Evolutionary conservation across 2,113 vertebrate genomes (phyloP), one percentile per base, ranked within the genome.

Genomic region (Petrocephalus microphthalmus): DNA sequence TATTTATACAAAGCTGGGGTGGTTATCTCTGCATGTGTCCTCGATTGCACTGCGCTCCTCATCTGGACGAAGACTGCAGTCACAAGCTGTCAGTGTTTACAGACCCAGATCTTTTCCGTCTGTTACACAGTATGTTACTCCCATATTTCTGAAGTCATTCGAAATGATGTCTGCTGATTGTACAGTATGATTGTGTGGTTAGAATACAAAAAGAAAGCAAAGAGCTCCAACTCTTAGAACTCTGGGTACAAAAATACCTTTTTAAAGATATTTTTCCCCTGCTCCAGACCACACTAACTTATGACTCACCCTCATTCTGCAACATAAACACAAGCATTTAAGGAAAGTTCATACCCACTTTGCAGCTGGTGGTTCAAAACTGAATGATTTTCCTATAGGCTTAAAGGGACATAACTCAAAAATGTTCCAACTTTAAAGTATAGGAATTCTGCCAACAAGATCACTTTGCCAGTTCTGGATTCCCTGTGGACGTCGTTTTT

Each of bases 321-420:
- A 84, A 84, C 49, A 84, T 47, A 53, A 45, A 81, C 74, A 45
- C 74, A 84, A 13, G 17, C n/a, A 84, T 52, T 84, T 84, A 52
- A 52, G 49, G n/a, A 29, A 84, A 84, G 13, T 33, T 52, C 45
- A 29, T n/a, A 49, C 47, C 7, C 11, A 84, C 5, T 53, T 25
- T 22, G 83, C 17, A 29, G 47, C 11, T 53, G 47, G 49, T 52
- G 20, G n/a, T 29, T 84, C 83, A 29, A n/a, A 52, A 52, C n/a
- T 33, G 51, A 84, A 53, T 22, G n/a, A 17, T 52, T 52, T 52
- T 25, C 49, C 53, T 51, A 51, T 45, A 81, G 60, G n/a, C 81
- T 83, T 83, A 49, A 49, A 82, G 7, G 45, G 45, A 45, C 6
- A 45, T 25, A 25, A 84, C 22, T 25, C 20, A 84, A 25, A 84